These are phyloP conservation scores for Candoia aspera DNA, from an alignment of 2,113 vertebrate species.

Conservation along the genomic window DNA sequence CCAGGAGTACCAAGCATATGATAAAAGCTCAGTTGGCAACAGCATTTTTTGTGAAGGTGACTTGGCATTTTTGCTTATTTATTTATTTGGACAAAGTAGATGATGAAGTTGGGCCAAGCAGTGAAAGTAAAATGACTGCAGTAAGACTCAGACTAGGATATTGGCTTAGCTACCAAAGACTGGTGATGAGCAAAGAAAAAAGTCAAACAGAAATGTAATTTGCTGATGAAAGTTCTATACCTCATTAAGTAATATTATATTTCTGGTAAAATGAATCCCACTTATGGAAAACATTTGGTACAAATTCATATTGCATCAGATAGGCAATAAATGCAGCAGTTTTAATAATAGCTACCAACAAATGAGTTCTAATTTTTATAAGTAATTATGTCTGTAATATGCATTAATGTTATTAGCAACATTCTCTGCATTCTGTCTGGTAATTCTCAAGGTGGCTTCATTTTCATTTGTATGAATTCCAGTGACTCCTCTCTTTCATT, in stretches of 20 bases:
- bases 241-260: neutral
- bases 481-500: conserved; percentile 25
- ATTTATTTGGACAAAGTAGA: neutral
- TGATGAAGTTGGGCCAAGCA: neutral
- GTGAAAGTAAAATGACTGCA: neutral
- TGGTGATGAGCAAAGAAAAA: neutral
- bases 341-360: conserved; percentile 8
- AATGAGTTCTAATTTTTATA: neutral
- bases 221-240: neutral
- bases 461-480: conserved; percentile 6
- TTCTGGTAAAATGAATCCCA: neutral
- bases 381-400: neutral
- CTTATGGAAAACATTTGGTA: neutral
- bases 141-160: neutral
- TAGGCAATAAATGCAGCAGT: neutral
- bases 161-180: neutral
- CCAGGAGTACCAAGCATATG: conserved; percentile 4
- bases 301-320: neutral
- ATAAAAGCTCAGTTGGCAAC: neutral
- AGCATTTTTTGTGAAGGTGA: neutral
- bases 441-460: neutral
- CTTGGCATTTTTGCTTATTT: neutral
- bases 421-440: neutral
- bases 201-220: conserved; percentile 16
- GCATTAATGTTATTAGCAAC: neutral